Evolutionary conservation across 2,113 vertebrate genomes (phyloP), one percentile per base, ranked within the genome.

Genomic region (Corynorhinus townsendii): DNA sequence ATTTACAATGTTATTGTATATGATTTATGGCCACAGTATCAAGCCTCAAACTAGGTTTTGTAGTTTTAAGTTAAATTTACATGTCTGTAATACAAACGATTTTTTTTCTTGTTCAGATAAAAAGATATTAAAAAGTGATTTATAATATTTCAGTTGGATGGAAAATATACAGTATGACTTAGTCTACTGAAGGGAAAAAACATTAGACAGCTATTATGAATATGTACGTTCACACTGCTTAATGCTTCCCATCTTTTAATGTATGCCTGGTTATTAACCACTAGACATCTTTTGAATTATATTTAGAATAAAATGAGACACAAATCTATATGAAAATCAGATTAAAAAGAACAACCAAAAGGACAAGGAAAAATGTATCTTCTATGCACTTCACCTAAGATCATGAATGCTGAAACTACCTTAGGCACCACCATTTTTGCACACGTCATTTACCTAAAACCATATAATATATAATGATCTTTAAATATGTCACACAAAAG

Each of bases 1-100:
- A 96, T 98, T 97, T 97, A 96, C 87, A 97, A 40, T 95, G 84
- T 97, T 98, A 97, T 97, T 97, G 30, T 96, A 91, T 79, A 91
- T 95, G 94, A 98, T 97, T 98, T 98, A 98, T 95, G 84, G 89
- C 66, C 62, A 86, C 15, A 64, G 62, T 87, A 97, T 96, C 81
- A 97, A 97, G 97, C 96, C 83, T 98, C 76, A 97, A 97, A 95
- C 47, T 84, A 95, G 16, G 11, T 93, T 98, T 97, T 97, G 66
- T 93, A 98, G 95, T 97, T 98, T 95, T 97, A 97, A 96, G 89
- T 96, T 96, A 97, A 97, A 97, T 54, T 52, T 96, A 75, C 59
- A 80, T 97, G 72, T 89, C 88, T 95, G 73, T 94, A 96, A 88
- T 95, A 94, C 69, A 81, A 96, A 96, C 95, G 92, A 84, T 94